Evolutionary conservation across 2,888 invertebrate species (phyloP).

Genomic region (Platycnemis pennipes): DNA sequence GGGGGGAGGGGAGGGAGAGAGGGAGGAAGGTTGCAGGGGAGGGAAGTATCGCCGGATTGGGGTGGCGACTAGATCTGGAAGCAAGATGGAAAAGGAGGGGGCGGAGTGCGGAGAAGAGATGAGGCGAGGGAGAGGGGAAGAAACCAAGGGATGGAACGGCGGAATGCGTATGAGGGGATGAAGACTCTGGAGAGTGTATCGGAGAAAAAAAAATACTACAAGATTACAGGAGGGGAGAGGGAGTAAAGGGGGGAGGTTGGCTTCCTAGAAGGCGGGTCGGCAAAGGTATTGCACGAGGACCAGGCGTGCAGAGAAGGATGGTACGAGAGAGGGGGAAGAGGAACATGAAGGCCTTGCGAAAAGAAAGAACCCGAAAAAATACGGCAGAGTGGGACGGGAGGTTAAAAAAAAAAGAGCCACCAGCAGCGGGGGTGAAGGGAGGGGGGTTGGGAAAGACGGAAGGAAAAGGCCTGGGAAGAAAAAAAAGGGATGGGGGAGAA

Average conservation of each 20-base stretch:
- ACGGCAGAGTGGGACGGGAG: not conserved
- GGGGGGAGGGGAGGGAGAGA: not conserved
- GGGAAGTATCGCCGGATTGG: not conserved
- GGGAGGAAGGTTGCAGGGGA: not conserved
- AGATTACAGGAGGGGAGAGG: not conserved
- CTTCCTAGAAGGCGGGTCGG: not conserved
- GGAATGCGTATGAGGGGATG: conserved; percentile 45
- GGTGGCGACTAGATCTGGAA: not conserved
- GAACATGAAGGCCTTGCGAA: not conserved
- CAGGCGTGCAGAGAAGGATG: not conserved
- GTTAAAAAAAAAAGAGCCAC: not conserved
- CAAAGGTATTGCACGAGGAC: not conserved
- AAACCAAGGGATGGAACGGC: conserved; percentile 20
- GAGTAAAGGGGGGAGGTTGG: not conserved
- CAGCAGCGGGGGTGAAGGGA: not conserved
- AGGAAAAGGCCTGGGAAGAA: not conserved
- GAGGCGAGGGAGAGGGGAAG: not conserved
- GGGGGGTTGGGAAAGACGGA: not conserved
- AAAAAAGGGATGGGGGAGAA: not conserved
- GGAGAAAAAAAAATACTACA: conserved; percentile 35
- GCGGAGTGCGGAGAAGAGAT: not conserved
- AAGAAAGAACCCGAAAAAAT: not conserved
- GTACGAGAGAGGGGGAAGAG: not conserved
- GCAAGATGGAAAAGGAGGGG: not conserved
- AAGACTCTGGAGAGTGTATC: conserved; percentile 59